phyloP scores from a whole-genome alignment of 2,888 invertebrate species.

The Muschampia plurimacula region DNA sequence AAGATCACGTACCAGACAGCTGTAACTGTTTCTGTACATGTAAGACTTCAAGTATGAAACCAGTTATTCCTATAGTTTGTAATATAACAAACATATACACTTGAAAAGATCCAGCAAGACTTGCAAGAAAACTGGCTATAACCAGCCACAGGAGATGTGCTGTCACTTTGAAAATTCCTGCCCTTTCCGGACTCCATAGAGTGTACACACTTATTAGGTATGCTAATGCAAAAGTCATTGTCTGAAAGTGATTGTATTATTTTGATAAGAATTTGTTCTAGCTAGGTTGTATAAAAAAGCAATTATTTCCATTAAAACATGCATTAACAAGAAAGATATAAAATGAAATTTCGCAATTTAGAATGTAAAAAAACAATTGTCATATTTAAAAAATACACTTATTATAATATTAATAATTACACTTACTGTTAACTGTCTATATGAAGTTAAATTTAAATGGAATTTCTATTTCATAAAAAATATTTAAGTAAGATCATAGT shows the following conservation, averaged over 20 bases:
- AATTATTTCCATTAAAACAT: too few species aligned
- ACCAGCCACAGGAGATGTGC: constrained; percentile 92
- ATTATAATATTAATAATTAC: too few species aligned
- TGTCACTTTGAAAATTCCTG: constrained; percentile 87
- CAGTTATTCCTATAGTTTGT: constrained; percentile 88
- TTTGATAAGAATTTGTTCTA: background rate
- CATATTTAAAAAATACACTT: too few species aligned
- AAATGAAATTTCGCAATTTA: too few species aligned
- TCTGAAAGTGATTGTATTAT: constrained; percentile 75
- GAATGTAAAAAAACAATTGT: too few species aligned
- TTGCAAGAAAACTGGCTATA: constrained; percentile 90
- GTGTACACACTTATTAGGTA: constrained; percentile 90
- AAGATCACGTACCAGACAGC: constrained; percentile 64
- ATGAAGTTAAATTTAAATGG: too few species aligned
- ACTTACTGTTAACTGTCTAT: too few species aligned
- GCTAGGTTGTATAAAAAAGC: too few species aligned
- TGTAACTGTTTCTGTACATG: constrained; percentile 82
- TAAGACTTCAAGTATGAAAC: constrained; percentile 87
- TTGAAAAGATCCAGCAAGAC: constrained; percentile 90
- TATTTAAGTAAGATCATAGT: too few species aligned
- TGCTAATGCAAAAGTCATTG: constrained; percentile 87
- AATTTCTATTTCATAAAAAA: too few species aligned
- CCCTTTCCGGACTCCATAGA: constrained; percentile 91
- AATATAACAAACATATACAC: constrained; percentile 90
- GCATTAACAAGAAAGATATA: too few species aligned